These are phyloP conservation scores for Octodon degus DNA, from an alignment of 2,113 vertebrate species.

Conservation along the genomic window DNA sequence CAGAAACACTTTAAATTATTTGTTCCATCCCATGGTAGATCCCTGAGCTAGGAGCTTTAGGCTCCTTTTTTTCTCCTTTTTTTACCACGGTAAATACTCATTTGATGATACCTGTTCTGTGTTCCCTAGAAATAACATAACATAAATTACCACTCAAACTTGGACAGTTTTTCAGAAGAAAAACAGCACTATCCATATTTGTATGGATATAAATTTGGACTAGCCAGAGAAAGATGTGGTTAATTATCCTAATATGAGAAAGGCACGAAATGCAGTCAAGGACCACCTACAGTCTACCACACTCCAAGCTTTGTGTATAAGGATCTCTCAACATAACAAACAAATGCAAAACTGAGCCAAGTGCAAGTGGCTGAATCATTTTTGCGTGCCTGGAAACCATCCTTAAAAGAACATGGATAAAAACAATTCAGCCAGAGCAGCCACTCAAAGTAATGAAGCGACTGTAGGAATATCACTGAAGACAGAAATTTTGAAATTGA, in stretches of 20 bases:
- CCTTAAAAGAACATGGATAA: background rate
- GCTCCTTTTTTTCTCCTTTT: background rate
- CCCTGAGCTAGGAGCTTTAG: background rate
- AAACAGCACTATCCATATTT: background rate
- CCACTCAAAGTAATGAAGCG: slow-evolving; percentile 35
- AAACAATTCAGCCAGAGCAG: background rate
- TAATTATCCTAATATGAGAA: background rate
- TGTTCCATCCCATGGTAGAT: background rate
- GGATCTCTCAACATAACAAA: background rate
- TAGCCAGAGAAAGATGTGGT: background rate
- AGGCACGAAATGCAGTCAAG: background rate
- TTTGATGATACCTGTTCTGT: background rate
- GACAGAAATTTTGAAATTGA: slow-evolving; percentile 9
- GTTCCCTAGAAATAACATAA: background rate
- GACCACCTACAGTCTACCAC: background rate
- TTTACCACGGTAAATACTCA: background rate
- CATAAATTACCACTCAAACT: background rate
- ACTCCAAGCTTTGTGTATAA: background rate
- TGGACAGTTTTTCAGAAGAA: background rate
- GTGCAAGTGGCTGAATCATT: background rate
- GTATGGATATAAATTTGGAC: background rate
- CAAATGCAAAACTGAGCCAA: background rate
- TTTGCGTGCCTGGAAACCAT: background rate
- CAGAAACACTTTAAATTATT: background rate
- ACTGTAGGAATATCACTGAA: background rate